phyloP scores from a whole-genome alignment of 2,888 invertebrate genomes.

The Branchellion lobata region DNA sequence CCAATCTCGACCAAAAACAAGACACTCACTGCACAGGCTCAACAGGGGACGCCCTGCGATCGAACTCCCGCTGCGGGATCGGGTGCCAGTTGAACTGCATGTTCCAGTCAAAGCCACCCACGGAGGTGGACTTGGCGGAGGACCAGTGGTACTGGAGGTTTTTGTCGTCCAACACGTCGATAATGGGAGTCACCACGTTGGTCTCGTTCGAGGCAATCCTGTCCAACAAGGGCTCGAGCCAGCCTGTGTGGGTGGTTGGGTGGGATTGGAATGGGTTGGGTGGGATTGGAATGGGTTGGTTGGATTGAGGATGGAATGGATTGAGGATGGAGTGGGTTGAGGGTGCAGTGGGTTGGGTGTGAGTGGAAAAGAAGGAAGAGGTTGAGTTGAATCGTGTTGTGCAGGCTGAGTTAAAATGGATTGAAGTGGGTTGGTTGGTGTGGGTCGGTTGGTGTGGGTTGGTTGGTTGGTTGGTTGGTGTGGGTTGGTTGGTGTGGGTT shows the following conservation, averaged over 20 bases:
- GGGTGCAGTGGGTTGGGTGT: no score
- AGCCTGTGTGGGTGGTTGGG: slow-evolving; percentile 55
- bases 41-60: slow-evolving; percentile 55
- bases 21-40: slow-evolving; percentile 58
- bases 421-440: no score
- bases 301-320: no score
- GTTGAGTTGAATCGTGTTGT: no score
- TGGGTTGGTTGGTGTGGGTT: no score
- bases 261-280: no score
- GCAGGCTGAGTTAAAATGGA: no score
- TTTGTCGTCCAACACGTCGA: slow-evolving; percentile 54
- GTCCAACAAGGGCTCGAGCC: slow-evolving; percentile 62
- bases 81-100: slow-evolving; percentile 95
- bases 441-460: slow-evolving; percentile 59
- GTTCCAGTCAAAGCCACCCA: slow-evolving; percentile 71
- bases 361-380: no score
- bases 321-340: no score
- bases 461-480: no score
- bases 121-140: slow-evolving; percentile 61
- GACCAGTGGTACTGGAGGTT: slow-evolving; percentile 61
- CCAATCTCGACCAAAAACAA: no score
- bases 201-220: slow-evolving; percentile 60
- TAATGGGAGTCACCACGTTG: slow-evolving; percentile 62
- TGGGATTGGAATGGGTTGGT: no score
- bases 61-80: slow-evolving; percentile 76